Conservation (phyloP, 2,113 vertebrate species). For the Scophthalmus maximus region DNA sequence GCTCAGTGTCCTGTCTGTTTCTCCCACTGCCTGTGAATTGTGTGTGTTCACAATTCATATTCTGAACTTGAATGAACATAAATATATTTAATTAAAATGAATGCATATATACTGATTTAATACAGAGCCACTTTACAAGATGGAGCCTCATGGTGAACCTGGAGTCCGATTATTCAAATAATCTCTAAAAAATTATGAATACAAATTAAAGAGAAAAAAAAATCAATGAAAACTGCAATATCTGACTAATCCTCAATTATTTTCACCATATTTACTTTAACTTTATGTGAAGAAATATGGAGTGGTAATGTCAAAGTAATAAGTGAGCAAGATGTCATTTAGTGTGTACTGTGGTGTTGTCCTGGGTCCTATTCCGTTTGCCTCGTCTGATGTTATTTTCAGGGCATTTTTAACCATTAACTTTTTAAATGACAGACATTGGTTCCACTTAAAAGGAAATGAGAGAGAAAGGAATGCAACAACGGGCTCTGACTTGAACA, state of each 20-base stretch:
- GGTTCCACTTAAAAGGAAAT: neutral
- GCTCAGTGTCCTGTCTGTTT: neutral
- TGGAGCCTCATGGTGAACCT: neutral
- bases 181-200: no score
- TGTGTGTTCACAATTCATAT: neutral
- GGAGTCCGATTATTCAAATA: no score
- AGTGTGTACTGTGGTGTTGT: neutral
- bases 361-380: neutral
- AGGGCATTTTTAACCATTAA: neutral
- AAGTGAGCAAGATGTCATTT: neutral
- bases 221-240: no score
- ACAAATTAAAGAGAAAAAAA: no score
- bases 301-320: neutral
- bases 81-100: neutral
- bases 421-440: neutral
- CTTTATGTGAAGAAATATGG: neutral
- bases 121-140: neutral
- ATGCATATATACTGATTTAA: neutral
- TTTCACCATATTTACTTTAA: neutral
- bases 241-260: no score
- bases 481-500: neutral
- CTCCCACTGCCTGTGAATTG: neutral
- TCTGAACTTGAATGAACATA: neutral
- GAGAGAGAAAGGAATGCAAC: neutral
- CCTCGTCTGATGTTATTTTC: neutral